Evolutionary conservation across 2,113 vertebrate genomes (phyloP), one percentile per base, ranked within the genome.

Genomic region (Miniopterus natalensis): DNA sequence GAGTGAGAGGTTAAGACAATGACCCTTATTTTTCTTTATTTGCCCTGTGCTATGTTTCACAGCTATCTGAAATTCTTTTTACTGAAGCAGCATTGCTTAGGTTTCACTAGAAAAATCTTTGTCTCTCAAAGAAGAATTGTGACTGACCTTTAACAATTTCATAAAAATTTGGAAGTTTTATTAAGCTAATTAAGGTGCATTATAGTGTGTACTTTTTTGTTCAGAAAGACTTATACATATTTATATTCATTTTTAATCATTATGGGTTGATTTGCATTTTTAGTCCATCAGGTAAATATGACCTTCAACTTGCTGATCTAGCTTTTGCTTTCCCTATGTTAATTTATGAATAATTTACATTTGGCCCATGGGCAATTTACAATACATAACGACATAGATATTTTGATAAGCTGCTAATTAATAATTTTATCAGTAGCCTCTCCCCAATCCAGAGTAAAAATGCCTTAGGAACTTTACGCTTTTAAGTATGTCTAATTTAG

Each of bases 351-450:
- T 96, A 96, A 96, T 97, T 97, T 97, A 92, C n/a, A 74, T 92
- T 88, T 85, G 79, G 92, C 84, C 68, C 81, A 86, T 79, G 94
- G 96, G 88, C 61, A 96, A 97, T 95, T 95, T 92, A 94, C 63
- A 92, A 70, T 85, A 88, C 81, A 85, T 90, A 96, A 66, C 92
- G 97, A 95, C 96, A 95, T 40, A 92, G 73, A 49, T 97, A 90
- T 96, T 81, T 96, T 96, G 95, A 97, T 97, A 92, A 92, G n/a
- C 63, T 94, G n/a, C 95, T 98, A 96, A 96, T 96, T 96, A 95
- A 88, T 70, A 84, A 94, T 97, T 90, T 94, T 96, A 93, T 95
- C 87, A 88, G 73, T 73, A 81, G 84, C 49, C 51, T 94, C 36
- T 92, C 65, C 42, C 81, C 77, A 83, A 3, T 61, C 81, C 12